Conservation (phyloP, 2,888 invertebrate genomes). For the Teleiodes luculella region DNA sequence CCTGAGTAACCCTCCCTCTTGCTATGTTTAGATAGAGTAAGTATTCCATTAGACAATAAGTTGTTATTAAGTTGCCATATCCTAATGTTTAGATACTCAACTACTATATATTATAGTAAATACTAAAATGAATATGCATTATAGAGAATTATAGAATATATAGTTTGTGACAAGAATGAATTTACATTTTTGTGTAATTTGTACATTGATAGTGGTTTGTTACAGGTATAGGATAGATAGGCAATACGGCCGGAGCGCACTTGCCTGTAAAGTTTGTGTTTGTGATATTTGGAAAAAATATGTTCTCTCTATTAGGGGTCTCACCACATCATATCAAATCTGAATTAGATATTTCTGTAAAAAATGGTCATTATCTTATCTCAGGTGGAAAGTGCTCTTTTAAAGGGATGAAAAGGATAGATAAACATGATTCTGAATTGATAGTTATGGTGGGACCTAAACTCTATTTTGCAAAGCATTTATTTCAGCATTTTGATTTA, state of each 20-base stretch:
- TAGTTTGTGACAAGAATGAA: constrained; percentile 76
- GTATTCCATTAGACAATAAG: constrained; percentile 77
- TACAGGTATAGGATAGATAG: constrained; percentile 34
- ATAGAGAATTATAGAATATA: constrained; percentile 67
- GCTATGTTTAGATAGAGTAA: constrained; percentile 37
- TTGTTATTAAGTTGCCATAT: constrained; percentile 76
- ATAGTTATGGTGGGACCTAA: background rate
- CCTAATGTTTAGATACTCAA: constrained; percentile 75
- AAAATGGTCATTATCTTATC: background rate
- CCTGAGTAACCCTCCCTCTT: background rate
- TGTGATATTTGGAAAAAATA: background rate
- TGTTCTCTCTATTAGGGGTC: background rate
- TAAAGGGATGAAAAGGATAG: too few species aligned
- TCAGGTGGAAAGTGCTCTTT: too few species aligned
- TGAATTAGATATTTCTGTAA: background rate
- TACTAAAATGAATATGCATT: constrained; percentile 52
- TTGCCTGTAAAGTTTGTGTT: background rate
- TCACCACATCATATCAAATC: background rate
- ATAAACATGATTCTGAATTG: background rate
- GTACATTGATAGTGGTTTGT: constrained; percentile 45
- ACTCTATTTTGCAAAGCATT: constrained; percentile 11
- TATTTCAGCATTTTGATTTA: constrained; percentile 4
- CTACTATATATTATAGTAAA: constrained; percentile 48
- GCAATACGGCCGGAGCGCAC: background rate
- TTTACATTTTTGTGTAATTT: constrained; percentile 66